These are phyloP conservation scores for Malurus alboscapulatus DNA, from an alignment of 2,113 vertebrate species.

Conservation along the genomic window DNA sequence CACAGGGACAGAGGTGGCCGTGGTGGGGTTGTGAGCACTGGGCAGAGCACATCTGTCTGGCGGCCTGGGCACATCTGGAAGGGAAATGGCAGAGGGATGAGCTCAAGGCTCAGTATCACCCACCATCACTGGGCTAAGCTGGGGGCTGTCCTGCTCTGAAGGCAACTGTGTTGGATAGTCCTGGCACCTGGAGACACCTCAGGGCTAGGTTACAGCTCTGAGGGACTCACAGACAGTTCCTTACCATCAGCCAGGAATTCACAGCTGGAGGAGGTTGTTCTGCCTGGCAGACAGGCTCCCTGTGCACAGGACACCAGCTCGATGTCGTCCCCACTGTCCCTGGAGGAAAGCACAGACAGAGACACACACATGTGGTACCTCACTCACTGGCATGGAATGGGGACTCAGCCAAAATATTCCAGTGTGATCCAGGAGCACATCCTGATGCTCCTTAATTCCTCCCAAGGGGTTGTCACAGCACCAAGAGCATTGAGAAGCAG, in stretches of 20 bases:
- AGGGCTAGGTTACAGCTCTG: neutral
- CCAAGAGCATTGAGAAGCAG: neutral
- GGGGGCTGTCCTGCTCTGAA: neutral
- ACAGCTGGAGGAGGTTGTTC: constrained; percentile 90
- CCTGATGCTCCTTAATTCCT: neutral
- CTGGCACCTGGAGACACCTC: neutral
- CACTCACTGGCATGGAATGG: accelerated
- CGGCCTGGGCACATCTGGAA: constrained; percentile 63
- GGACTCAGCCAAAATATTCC: neutral
- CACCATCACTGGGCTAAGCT: neutral
- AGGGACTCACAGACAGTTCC: neutral
- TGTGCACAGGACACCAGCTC: constrained; percentile 87
- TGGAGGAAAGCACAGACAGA: constrained; percentile 57
- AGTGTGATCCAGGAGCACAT: neutral
- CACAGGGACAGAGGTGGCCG: constrained; percentile 17
- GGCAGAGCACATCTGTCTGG: constrained; percentile 61
- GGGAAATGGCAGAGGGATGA: neutral
- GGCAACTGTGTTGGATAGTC: accelerated
- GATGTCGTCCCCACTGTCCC: constrained; percentile 92
- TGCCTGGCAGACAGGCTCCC: constrained; percentile 81
- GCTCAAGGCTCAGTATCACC: neutral
- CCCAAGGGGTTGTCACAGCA: accelerated
- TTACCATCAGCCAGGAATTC: constrained; percentile 90
- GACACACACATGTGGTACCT: neutral
- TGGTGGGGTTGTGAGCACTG: neutral